phyloP scores from a whole-genome alignment of 2,888 invertebrate species.

The Strigamia crassipes region DNA sequence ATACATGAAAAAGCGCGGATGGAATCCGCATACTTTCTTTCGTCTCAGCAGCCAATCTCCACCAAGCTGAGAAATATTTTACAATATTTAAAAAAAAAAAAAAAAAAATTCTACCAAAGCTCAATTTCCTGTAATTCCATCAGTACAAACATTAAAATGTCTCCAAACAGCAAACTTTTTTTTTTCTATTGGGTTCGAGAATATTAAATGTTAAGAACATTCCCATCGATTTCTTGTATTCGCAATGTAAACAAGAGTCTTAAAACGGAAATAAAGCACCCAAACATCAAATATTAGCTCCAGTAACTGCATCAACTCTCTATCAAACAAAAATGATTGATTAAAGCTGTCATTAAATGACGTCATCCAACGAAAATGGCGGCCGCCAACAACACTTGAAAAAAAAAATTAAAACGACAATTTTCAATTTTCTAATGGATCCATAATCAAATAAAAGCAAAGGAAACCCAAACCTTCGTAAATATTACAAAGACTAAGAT shows the following conservation, averaged over 20 bases:
- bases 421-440: not conserved
- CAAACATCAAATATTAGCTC: not conserved
- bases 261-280: not conserved
- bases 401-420: not conserved
- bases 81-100: too few relatives aligned
- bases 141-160: too few relatives aligned
- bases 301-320: not conserved
- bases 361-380: not conserved
- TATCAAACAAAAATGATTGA: not conserved
- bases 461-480: too few relatives aligned
- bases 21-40: too few relatives aligned
- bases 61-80: too few relatives aligned
- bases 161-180: too few relatives aligned
- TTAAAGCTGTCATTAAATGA: not conserved
- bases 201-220: not conserved
- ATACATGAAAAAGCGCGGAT: too few relatives aligned
- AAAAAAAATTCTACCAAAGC: too few relatives aligned
- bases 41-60: too few relatives aligned
- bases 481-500: not conserved
- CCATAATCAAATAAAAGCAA: not conserved
- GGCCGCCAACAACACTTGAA: not conserved
- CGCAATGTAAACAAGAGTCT: not conserved
- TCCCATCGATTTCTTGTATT: not conserved
- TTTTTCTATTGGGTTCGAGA: not conserved
- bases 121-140: too few relatives aligned